Percentiles rank a stretch among this genome's conserved stretches.
These are phyloP conservation scores for Drosophila suboccidentalis DNA, from an alignment of 2,888 invertebrate genomes.

Conservation along the genomic window DNA sequence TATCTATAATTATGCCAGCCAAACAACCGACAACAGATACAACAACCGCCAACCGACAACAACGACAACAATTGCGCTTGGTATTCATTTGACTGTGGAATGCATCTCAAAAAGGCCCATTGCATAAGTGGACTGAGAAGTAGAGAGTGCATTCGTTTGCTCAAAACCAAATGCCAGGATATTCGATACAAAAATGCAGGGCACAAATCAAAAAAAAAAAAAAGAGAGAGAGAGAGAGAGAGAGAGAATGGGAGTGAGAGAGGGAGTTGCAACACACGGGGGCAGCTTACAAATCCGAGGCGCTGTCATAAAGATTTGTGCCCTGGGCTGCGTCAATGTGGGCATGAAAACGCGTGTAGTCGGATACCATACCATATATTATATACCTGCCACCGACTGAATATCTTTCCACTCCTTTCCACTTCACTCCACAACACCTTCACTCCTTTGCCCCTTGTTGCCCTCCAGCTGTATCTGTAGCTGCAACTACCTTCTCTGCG, in stretches of 20 bases:
- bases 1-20: constrained; percentile 73
- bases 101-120: constrained; percentile 44
- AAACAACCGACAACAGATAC: constrained; percentile 25
- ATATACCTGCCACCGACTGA: constrained; percentile 68
- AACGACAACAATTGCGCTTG: constrained; percentile 42
- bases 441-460: constrained; percentile 1
- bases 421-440: background rate
- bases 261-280: constrained; percentile 29
- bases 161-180: constrained; percentile 61
- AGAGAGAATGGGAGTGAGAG: background rate
- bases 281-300: constrained; percentile 52
- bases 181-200: constrained; percentile 73
- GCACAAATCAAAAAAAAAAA: constrained; percentile 9
- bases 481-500: constrained; percentile 53
- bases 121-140: constrained; percentile 45
- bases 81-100: constrained; percentile 56
- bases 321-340: constrained; percentile 63
- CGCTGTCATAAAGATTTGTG: constrained; percentile 75
- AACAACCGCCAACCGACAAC: constrained; percentile 17
- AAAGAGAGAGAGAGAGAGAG: background rate
- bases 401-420: constrained; percentile 30
- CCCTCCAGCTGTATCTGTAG: constrained; percentile 22
- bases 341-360: constrained; percentile 70
- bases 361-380: constrained; percentile 63
- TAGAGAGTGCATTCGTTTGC: constrained; percentile 21